Conservation (phyloP, 1,140 invertebrate species). For the Nebria ingens region DNA sequence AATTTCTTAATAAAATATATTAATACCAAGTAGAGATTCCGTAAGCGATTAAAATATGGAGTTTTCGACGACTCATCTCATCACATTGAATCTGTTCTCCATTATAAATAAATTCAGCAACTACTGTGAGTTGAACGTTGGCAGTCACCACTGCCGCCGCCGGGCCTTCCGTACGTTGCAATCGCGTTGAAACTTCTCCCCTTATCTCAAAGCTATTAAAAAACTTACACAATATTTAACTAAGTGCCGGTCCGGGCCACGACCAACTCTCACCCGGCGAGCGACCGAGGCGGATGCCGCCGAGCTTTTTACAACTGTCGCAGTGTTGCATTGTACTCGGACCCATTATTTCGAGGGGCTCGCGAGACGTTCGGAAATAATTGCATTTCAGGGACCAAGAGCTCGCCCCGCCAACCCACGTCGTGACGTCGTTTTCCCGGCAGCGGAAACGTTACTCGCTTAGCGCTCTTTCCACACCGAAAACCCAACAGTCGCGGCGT, state of each 20-base stretch:
- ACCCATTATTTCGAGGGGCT: constrained; percentile 1
- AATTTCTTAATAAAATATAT: no score
- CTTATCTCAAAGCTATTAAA: constrained; percentile 7
- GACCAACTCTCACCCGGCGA: no score
- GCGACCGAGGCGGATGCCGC: neutral
- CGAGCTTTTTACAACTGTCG: constrained; percentile 3
- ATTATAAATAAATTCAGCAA: constrained; percentile 4
- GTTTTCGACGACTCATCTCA: constrained; percentile 1
- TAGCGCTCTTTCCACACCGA: no score
- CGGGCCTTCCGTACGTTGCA: neutral
- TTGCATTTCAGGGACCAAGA: neutral
- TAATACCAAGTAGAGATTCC: no score
- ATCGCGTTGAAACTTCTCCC: neutral
- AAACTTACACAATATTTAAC: constrained; percentile 9
- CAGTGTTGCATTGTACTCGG: constrained; percentile 3
- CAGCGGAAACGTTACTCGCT: no score
- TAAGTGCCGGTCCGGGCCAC: neutral
- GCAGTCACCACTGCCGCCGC: neutral
- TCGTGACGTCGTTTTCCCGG: no score
- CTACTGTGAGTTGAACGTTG: neutral
- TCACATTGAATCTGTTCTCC: constrained; percentile 4
- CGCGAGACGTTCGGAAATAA: constrained; percentile 3
- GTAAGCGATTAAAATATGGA: neutral
- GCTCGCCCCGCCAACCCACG: neutral
- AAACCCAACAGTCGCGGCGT: no score